These are phyloP conservation scores for Dione juno DNA, from an alignment of 2,888 invertebrate genomes.

Conservation along the genomic window DNA sequence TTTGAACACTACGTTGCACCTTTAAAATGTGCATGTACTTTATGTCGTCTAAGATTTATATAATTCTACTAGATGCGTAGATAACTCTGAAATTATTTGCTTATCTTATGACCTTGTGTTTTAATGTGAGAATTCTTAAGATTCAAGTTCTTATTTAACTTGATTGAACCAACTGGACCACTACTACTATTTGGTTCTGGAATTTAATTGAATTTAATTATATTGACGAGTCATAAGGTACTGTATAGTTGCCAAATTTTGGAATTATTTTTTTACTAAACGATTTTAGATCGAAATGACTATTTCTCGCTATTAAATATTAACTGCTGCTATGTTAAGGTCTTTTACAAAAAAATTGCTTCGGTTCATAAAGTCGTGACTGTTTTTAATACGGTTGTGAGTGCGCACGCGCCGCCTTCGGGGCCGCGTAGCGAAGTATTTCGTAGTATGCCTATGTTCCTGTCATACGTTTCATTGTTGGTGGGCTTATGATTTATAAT, in stretches of 20 bases:
- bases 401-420: constrained; percentile 74
- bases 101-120: constrained; percentile 62
- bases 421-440: constrained; percentile 68
- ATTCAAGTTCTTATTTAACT: constrained; percentile 59
- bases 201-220: background rate
- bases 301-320: constrained; percentile 47
- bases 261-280: constrained; percentile 5
- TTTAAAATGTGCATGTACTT: constrained; percentile 46
- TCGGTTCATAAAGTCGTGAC: constrained; percentile 74
- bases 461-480: constrained; percentile 74
- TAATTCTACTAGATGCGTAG: constrained; percentile 39
- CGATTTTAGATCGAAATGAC: constrained; percentile 38
- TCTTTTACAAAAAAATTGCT: constrained; percentile 64
- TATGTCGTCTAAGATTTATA: constrained; percentile 57
- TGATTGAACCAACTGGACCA: constrained; percentile 59
- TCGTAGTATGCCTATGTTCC: constrained; percentile 65
- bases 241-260: background rate
- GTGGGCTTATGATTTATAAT: constrained; percentile 73
- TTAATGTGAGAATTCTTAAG: constrained; percentile 70
- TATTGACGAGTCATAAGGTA: constrained; percentile 12
- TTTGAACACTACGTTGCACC: constrained; percentile 53
- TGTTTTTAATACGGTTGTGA: constrained; percentile 58
- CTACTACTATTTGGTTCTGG: constrained; percentile 49
- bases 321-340: constrained; percentile 55
- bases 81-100: constrained; percentile 41